These are phyloP conservation scores for Tapirus indicus DNA, from an alignment of 2,797 vertebrate genomes.

Conservation along the genomic window DNA sequence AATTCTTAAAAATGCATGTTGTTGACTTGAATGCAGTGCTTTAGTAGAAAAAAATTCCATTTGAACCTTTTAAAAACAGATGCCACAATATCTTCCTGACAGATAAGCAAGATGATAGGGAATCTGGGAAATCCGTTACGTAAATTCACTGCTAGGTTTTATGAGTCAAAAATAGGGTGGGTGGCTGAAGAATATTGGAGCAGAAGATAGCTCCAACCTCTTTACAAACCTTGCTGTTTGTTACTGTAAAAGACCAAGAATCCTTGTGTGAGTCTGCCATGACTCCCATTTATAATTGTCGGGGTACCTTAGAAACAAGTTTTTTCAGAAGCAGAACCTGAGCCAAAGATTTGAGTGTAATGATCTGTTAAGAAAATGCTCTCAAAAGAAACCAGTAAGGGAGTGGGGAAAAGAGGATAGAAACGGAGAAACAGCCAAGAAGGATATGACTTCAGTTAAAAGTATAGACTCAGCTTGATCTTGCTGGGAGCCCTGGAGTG, in stretches of 20 bases:
- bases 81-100: constrained; percentile 22
- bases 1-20: constrained; percentile 64
- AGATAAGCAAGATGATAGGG: constrained; percentile 11
- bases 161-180: neutral
- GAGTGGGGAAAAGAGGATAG: neutral
- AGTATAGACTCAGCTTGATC: neutral
- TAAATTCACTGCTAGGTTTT: constrained; percentile 33
- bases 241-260: neutral
- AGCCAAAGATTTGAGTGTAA: neutral
- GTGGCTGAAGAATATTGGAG: neutral
- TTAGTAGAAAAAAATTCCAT: constrained; percentile 24
- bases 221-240: neutral
- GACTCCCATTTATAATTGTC: neutral
- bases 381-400: neutral
- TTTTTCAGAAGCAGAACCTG: neutral
- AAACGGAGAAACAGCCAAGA: neutral
- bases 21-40: neutral
- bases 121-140: constrained; percentile 33
- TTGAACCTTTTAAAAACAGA: constrained; percentile 44
- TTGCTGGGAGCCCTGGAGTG: neutral
- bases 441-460: neutral
- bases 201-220: neutral
- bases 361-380: neutral
- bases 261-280: neutral
- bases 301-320: neutral